Percentiles rank a stretch among this genome's conserved stretches.
Conservation (phyloP, 2,888 invertebrate genomes). For the Ethmia dodecea region DNA sequence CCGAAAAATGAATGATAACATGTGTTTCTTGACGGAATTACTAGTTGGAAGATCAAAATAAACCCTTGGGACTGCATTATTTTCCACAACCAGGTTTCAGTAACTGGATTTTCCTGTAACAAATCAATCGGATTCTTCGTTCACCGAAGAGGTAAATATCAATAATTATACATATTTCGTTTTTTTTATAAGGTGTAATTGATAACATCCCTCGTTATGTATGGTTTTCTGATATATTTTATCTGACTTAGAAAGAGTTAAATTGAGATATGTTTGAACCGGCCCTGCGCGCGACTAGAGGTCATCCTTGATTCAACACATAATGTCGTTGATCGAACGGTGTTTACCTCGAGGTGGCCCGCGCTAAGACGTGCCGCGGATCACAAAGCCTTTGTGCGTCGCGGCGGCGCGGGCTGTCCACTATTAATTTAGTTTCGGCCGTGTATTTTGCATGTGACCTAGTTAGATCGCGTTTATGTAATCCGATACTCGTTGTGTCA, state of each 20-base stretch:
- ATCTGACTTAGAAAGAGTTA: too few relatives aligned
- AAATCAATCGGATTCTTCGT: slow-evolving; percentile 25
- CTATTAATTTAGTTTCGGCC: slow-evolving; percentile 15
- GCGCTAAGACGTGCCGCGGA: slow-evolving; percentile 34
- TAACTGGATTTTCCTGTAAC: too few relatives aligned
- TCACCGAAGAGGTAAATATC: slow-evolving; percentile 48
- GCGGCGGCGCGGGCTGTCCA: slow-evolving; percentile 15
- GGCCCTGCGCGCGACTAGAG: slow-evolving; percentile 17
- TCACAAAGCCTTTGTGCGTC: slow-evolving; percentile 39
- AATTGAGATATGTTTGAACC: too few relatives aligned
- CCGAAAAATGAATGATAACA: slow-evolving; percentile 62
- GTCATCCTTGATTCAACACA: slow-evolving; percentile 17
- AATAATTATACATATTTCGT: too few relatives aligned
- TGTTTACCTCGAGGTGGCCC: slow-evolving; percentile 22
- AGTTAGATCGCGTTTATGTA: slow-evolving; percentile 58
- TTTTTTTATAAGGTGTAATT: too few relatives aligned
- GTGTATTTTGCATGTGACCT: slow-evolving; percentile 41
- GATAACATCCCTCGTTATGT: too few relatives aligned
- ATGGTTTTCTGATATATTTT: too few relatives aligned
- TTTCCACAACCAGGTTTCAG: slow-evolving; percentile 23
- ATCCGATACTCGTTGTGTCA: slow-evolving; percentile 28
- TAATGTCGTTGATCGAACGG: slow-evolving; percentile 23
- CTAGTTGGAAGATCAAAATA: slow-evolving; percentile 33
- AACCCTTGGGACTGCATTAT: slow-evolving; percentile 23
- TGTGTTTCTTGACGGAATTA: slow-evolving; percentile 36